A percentile compares a stretch with the other conserved stretches of the same genome.
phyloP scores from a whole-genome alignment of 2,888 invertebrate species.

The Bellardia bayeri region DNA sequence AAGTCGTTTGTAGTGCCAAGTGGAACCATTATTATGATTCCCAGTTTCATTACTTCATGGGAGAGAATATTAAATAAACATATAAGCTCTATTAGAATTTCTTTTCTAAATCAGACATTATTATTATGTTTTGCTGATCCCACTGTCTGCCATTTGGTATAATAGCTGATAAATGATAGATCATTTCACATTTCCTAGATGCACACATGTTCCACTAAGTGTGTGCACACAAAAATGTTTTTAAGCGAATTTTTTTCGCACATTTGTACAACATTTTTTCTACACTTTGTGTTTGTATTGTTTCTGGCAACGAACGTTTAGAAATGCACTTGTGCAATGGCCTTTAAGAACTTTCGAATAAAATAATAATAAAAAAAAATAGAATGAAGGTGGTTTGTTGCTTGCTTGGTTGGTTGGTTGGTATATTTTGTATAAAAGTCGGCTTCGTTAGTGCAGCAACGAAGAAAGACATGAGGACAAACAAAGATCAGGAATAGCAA shows the following conservation, averaged over 20 bases:
- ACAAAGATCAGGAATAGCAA: conserved; percentile 61
- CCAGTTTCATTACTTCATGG: too few species aligned
- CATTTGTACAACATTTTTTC: conserved; percentile 52
- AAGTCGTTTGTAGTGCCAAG: too few species aligned
- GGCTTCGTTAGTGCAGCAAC: conserved; percentile 61
- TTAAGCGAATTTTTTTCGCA: conserved; percentile 63
- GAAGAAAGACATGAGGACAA: conserved; percentile 49
- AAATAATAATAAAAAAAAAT: not conserved
- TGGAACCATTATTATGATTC: too few species aligned
- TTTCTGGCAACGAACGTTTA: conserved; percentile 50
- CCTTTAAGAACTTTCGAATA: conserved; percentile 55
- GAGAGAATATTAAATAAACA: too few species aligned
- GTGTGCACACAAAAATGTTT: conserved; percentile 63
- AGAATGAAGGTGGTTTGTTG: conserved; percentile 52
- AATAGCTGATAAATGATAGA: conserved; percentile 70
- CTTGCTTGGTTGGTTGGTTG: not conserved
- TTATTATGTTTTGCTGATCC: not conserved
- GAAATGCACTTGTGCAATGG: conserved; percentile 69
- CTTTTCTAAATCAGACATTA: too few species aligned
- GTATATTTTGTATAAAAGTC: conserved; percentile 37
- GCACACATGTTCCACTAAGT: conserved; percentile 50
- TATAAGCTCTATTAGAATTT: too few species aligned
- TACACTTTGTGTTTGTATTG: conserved; percentile 36
- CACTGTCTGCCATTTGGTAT: conserved; percentile 61
- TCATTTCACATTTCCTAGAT: conserved; percentile 60